phyloP scores from a whole-genome alignment of 2,888 invertebrate species.

The Archips xylosteana region DNA sequence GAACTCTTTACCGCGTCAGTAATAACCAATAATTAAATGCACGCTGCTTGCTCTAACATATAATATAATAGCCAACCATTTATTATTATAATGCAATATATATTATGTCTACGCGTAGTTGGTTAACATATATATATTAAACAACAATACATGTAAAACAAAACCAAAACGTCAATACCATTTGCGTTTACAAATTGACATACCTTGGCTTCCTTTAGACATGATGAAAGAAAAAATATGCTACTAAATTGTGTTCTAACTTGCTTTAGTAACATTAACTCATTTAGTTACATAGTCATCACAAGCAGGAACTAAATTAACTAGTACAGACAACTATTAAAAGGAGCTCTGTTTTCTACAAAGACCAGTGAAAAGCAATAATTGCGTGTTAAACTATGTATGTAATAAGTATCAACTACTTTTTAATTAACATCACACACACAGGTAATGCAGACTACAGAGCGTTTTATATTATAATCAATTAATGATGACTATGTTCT shows the following conservation, averaged over 20 bases:
- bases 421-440: not conserved
- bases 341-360: constrained; percentile 15
- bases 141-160: not conserved
- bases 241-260: constrained; percentile 51
- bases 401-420: not conserved
- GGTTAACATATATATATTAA: not conserved
- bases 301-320: not conserved
- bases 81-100: constrained; percentile 1
- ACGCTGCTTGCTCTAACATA: not conserved
- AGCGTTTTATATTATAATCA: constrained; percentile 1
- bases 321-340: constrained; percentile 8
- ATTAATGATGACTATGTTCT: constrained; percentile 9
- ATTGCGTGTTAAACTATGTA: not conserved
- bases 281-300: constrained; percentile 14
- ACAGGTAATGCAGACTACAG: constrained; percentile 11
- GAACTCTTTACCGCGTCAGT: not conserved
- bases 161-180: constrained; percentile 26
- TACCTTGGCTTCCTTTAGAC: constrained; percentile 82
- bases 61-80: not conserved
- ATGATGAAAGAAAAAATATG: constrained; percentile 63
- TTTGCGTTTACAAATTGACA: constrained; percentile 52
- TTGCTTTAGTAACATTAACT: not conserved
- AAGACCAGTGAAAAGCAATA: constrained; percentile 8
- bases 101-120: not conserved
- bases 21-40: not conserved